Evolutionary conservation across 1,140 invertebrate genomes (phyloP).

Genomic region (Neuroterus valhalla): DNA sequence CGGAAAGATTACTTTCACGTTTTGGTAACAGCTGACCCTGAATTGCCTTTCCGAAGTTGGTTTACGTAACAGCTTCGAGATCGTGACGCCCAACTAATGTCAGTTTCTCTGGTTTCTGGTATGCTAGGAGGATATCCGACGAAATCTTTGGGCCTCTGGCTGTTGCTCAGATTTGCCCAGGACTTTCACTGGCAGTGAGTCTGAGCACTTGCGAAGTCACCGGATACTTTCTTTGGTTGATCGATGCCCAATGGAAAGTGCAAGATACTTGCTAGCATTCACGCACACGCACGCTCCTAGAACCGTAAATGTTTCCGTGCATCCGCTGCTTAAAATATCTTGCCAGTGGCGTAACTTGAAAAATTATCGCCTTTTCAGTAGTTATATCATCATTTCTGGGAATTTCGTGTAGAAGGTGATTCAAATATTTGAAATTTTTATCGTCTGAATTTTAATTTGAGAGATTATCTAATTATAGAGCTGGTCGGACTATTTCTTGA

Average conservation of each 20-base stretch:
- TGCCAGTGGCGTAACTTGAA: neutral
- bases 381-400: no score
- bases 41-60: slow-evolving; percentile 20
- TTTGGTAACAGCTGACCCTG: slow-evolving; percentile 24
- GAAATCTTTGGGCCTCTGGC: slow-evolving; percentile 37
- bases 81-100: slow-evolving; percentile 11
- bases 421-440: no score
- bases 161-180: slow-evolving; percentile 48
- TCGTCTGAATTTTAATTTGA: no score
- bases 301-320: slow-evolving; percentile 12
- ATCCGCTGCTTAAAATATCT: slow-evolving; percentile 10
- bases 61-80: slow-evolving; percentile 19
- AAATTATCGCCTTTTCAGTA: neutral
- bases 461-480: no score
- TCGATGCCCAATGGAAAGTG: slow-evolving; percentile 70
- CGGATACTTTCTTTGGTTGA: slow-evolving; percentile 73
- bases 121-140: slow-evolving; percentile 24
- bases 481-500: no score
- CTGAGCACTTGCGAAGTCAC: slow-evolving; percentile 52
- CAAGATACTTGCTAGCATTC: slow-evolving; percentile 17
- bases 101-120: neutral
- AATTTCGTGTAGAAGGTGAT: no score
- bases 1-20: slow-evolving; percentile 12
- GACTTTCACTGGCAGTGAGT: slow-evolving; percentile 66
- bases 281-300: slow-evolving; percentile 5